phyloP scores from a whole-genome alignment of 2,113 vertebrate species.

The Caretta caretta region DNA sequence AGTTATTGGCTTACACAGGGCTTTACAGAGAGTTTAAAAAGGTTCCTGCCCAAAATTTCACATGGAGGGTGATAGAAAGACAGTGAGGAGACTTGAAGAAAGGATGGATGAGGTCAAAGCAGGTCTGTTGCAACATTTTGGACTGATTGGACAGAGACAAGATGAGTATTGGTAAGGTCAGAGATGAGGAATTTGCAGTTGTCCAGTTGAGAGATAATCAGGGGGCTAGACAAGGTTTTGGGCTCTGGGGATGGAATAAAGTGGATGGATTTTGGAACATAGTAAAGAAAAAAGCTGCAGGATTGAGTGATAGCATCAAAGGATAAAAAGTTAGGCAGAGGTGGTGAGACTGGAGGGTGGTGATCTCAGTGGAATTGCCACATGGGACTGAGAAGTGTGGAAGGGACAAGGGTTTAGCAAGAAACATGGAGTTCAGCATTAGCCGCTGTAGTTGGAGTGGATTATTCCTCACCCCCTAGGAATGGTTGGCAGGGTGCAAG shows the following conservation, averaged over 20 bases:
- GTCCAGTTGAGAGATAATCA: not conserved
- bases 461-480: not conserved
- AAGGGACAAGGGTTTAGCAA: not conserved
- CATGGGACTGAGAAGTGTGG: not conserved
- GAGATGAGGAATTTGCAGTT: not conserved
- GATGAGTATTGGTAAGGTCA: not conserved
- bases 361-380: not conserved
- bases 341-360: not conserved
- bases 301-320: not conserved
- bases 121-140: not conserved
- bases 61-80: accelerated
- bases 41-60: not conserved
- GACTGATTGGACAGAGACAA: not conserved
- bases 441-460: not conserved
- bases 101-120: not conserved
- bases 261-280: not conserved
- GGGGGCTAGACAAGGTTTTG: not conserved
- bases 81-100: not conserved
- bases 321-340: not conserved
- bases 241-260: not conserved
- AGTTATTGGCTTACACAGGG: not conserved
- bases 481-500: not conserved
- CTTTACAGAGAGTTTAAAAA: not conserved
- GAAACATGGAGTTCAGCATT: not conserved
- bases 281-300: not conserved